Percentiles rank a stretch among this genome's conserved stretches.
phyloP scores from a whole-genome alignment of 2,888 invertebrate species.

The Ormyrus nitidulus region DNA sequence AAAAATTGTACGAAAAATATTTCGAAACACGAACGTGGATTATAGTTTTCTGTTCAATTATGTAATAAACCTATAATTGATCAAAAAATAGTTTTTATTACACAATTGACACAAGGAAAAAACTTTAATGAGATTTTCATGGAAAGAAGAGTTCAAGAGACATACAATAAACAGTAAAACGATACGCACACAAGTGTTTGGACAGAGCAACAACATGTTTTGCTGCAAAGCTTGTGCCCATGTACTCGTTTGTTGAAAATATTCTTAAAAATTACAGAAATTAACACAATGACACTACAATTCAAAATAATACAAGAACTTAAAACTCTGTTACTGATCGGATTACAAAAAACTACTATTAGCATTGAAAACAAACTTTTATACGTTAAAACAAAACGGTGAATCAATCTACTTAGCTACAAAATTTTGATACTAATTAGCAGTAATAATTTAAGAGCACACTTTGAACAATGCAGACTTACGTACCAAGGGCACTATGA shows the following conservation, averaged over 20 bases:
- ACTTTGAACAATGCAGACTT: conserved; percentile 42
- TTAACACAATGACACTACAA: not conserved
- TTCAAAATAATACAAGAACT: too few species aligned
- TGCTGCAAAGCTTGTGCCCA: conserved; percentile 24
- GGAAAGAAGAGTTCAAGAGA: not conserved
- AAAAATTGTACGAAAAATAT: not conserved
- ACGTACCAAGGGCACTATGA: conserved; percentile 52
- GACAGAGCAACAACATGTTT: conserved; percentile 2
- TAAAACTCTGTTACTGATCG: too few species aligned
- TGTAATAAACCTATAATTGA: too few species aligned
- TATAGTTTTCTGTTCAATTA: too few species aligned
- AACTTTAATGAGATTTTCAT: conserved; percentile 19
- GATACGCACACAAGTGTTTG: conserved; percentile 12
- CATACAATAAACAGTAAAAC: conserved; percentile 11
- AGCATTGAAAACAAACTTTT: not conserved
- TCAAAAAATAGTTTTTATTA: not conserved
- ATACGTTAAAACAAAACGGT: too few species aligned
- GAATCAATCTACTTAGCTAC: not conserved
- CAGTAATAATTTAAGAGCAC: not conserved
- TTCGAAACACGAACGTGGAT: too few species aligned
- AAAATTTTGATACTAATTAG: not conserved
- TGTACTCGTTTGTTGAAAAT: conserved; percentile 1
- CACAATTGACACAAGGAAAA: not conserved
- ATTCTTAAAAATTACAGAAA: not conserved
- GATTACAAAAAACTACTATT: too few species aligned